Conservation (phyloP, 2,797 vertebrate genomes). For the Lutjanus campechanus region DNA sequence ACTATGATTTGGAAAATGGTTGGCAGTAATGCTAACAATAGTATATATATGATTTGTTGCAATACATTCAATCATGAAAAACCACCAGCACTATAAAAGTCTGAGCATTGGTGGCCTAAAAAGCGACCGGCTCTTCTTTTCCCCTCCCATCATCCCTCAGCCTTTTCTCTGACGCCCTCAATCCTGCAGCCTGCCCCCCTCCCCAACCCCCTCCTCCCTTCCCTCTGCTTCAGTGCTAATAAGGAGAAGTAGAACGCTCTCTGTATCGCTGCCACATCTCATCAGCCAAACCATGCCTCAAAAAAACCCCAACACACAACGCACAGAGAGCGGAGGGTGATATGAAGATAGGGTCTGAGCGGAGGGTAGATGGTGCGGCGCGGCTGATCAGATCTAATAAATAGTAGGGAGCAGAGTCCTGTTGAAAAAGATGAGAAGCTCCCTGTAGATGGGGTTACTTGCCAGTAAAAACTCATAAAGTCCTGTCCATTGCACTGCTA, state of each 20-base stretch:
- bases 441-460: slow-evolving; percentile 60
- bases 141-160: slow-evolving; percentile 46
- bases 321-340: slow-evolving; percentile 18
- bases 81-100: neutral
- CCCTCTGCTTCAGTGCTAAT: slow-evolving; percentile 73
- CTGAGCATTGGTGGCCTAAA: slow-evolving; percentile 35
- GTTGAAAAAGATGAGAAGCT: slow-evolving; percentile 58
- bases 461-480: slow-evolving; percentile 71
- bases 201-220: neutral
- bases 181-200: slow-evolving; percentile 32
- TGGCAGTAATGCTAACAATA: neutral
- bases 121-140: slow-evolving; percentile 34
- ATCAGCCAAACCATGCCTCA: slow-evolving; percentile 79
- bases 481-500: slow-evolving; percentile 54
- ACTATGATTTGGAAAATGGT: neutral
- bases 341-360: slow-evolving; percentile 32
- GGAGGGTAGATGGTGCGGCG: slow-evolving; percentile 31
- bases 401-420: slow-evolving; percentile 52
- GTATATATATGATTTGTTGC: slow-evolving; percentile 10
- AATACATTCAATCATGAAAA: neutral
- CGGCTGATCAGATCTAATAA: slow-evolving; percentile 68
- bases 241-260: slow-evolving; percentile 79
- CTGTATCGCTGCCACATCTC: slow-evolving; percentile 82
- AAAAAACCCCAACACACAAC: slow-evolving; percentile 29
- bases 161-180: slow-evolving; percentile 41